Evolutionary conservation across 2,797 vertebrate species (phyloP).

Genomic region (Borostomias antarcticus): DNA sequence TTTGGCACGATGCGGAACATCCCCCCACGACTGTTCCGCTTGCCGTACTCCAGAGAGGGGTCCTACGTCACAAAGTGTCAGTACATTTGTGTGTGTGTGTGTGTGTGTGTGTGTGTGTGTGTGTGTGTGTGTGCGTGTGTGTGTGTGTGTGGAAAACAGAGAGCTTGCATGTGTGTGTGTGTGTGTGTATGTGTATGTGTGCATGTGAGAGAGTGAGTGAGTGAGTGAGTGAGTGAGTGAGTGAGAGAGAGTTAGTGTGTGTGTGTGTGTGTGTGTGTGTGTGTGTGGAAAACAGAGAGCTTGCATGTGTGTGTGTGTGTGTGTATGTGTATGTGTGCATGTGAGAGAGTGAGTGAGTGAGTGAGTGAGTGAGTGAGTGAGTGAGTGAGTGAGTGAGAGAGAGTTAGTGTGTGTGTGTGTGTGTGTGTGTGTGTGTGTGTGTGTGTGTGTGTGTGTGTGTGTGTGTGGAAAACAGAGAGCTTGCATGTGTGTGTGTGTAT

Average conservation of each 20-base stretch:
- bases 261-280: neutral
- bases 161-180: no score
- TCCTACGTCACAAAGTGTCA: slow-evolving; percentile 84
- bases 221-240: no score
- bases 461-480: no score
- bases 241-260: neutral
- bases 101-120: neutral
- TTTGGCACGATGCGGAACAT: slow-evolving; percentile 98
- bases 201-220: neutral
- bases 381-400: no score
- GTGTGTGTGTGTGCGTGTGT: neutral
- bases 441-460: neutral
- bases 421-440: neutral
- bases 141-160: no score
- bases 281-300: no score
- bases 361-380: neutral
- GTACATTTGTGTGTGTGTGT: slow-evolving; percentile 9
- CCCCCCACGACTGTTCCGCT: slow-evolving; percentile 94
- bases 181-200: neutral
- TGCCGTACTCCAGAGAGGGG: slow-evolving; percentile 91
- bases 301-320: neutral
- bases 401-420: neutral
- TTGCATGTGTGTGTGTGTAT: neutral
- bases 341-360: slow-evolving; percentile 39
- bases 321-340: neutral